phyloP scores from a whole-genome alignment of 2,888 invertebrate genomes.

The Apodemia zela region DNA sequence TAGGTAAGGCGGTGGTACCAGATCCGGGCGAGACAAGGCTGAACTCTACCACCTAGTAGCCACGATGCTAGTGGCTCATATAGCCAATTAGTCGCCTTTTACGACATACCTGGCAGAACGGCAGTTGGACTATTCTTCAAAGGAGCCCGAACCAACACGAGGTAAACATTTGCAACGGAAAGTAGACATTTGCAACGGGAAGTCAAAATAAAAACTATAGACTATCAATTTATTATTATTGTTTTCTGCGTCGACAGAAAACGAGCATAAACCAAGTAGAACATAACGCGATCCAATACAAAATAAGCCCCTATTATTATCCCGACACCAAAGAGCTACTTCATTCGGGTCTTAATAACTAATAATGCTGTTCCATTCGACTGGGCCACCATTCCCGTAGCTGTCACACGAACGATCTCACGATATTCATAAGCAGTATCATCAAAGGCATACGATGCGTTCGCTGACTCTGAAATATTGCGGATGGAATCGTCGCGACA shows the following conservation, averaged over 20 bases:
- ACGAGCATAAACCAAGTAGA: neutral
- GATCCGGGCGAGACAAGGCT: too few relatives aligned
- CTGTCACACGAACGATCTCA: slow-evolving; percentile 29
- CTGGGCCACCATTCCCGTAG: slow-evolving; percentile 23
- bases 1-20: too few relatives aligned
- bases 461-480: slow-evolving; percentile 71
- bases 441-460: slow-evolving; percentile 64
- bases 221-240: too few relatives aligned
- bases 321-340: slow-evolving; percentile 21
- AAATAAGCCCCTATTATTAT: slow-evolving; percentile 17
- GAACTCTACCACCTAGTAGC: too few relatives aligned
- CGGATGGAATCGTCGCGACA: slow-evolving; percentile 67
- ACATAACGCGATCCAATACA: slow-evolving; percentile 7
- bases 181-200: too few relatives aligned
- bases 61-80: too few relatives aligned
- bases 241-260: neutral
- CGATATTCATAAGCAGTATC: slow-evolving; percentile 69
- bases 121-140: too few relatives aligned
- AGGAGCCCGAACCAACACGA: too few relatives aligned
- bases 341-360: slow-evolving; percentile 21
- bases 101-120: too few relatives aligned
- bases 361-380: slow-evolving; percentile 25
- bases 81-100: too few relatives aligned
- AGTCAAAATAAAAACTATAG: too few relatives aligned
- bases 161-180: too few relatives aligned